Base-by-base conservation (phyloP, 2,797 vertebrate genomes). In the Neosilurus mollespiculum region DNA sequence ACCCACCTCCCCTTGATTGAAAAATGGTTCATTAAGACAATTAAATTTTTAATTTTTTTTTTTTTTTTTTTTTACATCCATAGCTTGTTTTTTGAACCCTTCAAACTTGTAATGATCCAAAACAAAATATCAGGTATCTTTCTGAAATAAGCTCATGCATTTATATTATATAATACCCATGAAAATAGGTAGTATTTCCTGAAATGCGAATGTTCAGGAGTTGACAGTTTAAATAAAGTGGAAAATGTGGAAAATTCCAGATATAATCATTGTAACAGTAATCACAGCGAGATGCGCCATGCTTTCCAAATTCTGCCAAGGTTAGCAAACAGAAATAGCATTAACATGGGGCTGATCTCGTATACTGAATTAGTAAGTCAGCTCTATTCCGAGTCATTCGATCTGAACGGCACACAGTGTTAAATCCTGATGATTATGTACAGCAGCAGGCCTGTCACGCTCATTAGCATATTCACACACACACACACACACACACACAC, bases 361-460 rank as follows among this genome's bases (percentile, higher is more conserved):
- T 51, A 9, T 18, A 66, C 2, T 56, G 54, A 76, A 76, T 77
- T 5, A 70, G 65, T 51, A 51, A 64, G 34, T 59, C 59, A 49
- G 65, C 64, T 69, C 22, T 62, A 65, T 84, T 43, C 26, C 20
- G 49, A 72, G 67, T 64, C 20, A 14, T 54, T 53, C 18, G 30
- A 34, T 43, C 77, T 71, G 56, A 70, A 77, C 22, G 4, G 30
- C 20, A 34, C 30, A 20, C 62, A 43, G 12, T 58, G 54, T 70
- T 49, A 71, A 72, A 37, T 80, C 69, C 51, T n/a, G 51, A 79
- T 58, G 65, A 80, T 80, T 53, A 26, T 75, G 59, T 51, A 59
- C 49, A 26, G 49, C 26, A 66, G 30, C 43, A 53, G 62, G 43
- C 73, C 37, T 85, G 79, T 22, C 72, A 70, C 8, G 43, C 64